These are phyloP conservation scores for Hiodon alosoides DNA, from an alignment of 2,113 vertebrate genomes.

Conservation along the genomic window DNA sequence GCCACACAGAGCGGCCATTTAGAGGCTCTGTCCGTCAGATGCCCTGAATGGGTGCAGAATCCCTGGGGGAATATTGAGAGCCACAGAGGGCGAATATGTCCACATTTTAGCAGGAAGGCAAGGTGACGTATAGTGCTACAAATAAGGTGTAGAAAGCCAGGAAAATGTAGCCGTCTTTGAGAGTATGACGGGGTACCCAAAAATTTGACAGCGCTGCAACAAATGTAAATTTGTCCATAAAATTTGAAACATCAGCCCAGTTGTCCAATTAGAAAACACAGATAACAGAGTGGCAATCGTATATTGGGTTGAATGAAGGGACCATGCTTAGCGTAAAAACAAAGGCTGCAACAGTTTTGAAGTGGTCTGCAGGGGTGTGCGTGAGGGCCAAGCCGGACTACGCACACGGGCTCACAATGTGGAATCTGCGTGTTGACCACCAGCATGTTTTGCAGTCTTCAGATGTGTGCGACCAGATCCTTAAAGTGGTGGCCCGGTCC, in stretches of 20 bases:
- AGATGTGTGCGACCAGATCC: conserved; percentile 92
- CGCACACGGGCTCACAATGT: background rate
- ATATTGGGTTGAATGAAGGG: background rate
- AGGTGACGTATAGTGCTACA: too few relatives aligned
- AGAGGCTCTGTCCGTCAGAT: background rate
- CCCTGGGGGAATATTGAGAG: background rate
- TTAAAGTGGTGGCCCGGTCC: conserved; percentile 85
- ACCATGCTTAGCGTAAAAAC: background rate
- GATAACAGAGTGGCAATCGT: background rate
- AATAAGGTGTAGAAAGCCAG: too few relatives aligned
- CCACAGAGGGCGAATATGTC: background rate
- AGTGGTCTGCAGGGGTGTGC: background rate
- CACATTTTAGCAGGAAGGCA: too few relatives aligned
- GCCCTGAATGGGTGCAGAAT: background rate
- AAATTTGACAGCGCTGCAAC: background rate
- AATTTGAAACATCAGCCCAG: conserved; percentile 6
- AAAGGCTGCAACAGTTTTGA: background rate
- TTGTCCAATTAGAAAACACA: background rate
- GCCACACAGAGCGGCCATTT: background rate
- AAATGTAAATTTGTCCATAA: background rate
- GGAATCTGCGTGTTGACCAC: background rate
- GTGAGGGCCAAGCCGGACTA: background rate
- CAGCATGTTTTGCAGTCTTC: conserved; percentile 62
- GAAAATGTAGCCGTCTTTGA: too few relatives aligned
- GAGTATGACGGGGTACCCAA: background rate